Conservation (phyloP, 2,797 vertebrate species). For the Parauchenoglanis punctatus region DNA sequence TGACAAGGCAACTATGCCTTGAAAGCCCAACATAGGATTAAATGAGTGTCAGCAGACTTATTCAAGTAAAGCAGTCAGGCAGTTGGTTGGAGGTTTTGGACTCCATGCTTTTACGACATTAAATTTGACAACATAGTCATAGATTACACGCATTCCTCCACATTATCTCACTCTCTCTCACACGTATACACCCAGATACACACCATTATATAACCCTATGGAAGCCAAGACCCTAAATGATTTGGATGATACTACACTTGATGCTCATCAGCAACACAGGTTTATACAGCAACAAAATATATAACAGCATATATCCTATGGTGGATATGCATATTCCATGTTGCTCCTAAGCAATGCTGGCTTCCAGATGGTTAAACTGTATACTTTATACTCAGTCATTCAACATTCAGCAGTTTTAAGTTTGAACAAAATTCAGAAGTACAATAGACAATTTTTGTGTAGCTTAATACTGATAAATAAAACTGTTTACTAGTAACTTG, state of each 20-base stretch:
- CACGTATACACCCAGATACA: conserved; percentile 3
- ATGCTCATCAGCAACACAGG: too few relatives aligned
- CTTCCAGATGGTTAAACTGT: neutral
- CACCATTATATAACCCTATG: neutral
- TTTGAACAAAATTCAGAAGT: neutral
- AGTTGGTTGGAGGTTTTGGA: neutral
- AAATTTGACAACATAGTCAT: neutral
- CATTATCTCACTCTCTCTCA: neutral
- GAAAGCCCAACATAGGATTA: conserved; percentile 6
- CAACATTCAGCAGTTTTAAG: neutral
- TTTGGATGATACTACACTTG: too few relatives aligned
- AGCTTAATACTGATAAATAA: neutral
- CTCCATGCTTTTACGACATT: neutral
- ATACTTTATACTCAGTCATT: neutral
- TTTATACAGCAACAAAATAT: too few relatives aligned
- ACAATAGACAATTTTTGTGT: neutral
- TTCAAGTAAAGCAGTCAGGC: neutral
- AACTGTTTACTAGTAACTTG: neutral
- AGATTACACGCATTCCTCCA: neutral
- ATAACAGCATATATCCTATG: too few relatives aligned
- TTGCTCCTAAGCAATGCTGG: too few relatives aligned
- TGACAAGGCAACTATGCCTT: neutral
- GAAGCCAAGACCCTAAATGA: too few relatives aligned
- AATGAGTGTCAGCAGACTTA: neutral
- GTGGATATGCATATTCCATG: too few relatives aligned